phyloP scores from a whole-genome alignment of 2,888 invertebrate genomes.

The Aphrophora alni region DNA sequence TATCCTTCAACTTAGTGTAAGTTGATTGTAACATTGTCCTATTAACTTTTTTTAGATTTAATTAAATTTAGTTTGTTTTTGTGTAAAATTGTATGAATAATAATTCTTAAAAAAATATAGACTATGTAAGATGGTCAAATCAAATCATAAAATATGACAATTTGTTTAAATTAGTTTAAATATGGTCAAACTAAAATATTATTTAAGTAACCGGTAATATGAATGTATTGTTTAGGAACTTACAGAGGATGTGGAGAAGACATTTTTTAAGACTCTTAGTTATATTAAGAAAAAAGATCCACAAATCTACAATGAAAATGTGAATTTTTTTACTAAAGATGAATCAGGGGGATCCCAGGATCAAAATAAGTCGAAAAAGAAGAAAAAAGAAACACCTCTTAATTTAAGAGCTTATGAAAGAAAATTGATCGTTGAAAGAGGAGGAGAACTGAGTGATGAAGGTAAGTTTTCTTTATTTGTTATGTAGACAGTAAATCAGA shows the following conservation, averaged over 20 bases:
- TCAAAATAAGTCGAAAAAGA: slow-evolving; percentile 50
- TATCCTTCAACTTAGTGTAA: no score
- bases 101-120: no score
- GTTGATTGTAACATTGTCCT: no score
- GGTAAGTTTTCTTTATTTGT: slow-evolving; percentile 31
- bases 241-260: slow-evolving; percentile 75
- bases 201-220: no score
- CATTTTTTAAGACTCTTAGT: slow-evolving; percentile 86
- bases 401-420: slow-evolving; percentile 81
- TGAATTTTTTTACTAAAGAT: slow-evolving; percentile 70
- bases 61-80: no score
- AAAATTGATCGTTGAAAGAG: slow-evolving; percentile 72
- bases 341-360: slow-evolving; percentile 44
- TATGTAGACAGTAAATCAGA: background rate
- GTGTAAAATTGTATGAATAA: no score
- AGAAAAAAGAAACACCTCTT: slow-evolving; percentile 61
- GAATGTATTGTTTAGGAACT: slow-evolving; percentile 61
- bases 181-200: no score
- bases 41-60: no score
- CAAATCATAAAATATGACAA: no score
- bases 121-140: no score
- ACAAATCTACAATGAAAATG: slow-evolving; percentile 80
- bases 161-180: no score
- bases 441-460: slow-evolving; percentile 59
- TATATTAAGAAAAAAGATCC: slow-evolving; percentile 89